Percentiles rank a stretch among this genome's conserved stretches.
These are phyloP conservation scores for Macropis europaea DNA, from an alignment of 2,888 invertebrate species.

Conservation along the genomic window DNA sequence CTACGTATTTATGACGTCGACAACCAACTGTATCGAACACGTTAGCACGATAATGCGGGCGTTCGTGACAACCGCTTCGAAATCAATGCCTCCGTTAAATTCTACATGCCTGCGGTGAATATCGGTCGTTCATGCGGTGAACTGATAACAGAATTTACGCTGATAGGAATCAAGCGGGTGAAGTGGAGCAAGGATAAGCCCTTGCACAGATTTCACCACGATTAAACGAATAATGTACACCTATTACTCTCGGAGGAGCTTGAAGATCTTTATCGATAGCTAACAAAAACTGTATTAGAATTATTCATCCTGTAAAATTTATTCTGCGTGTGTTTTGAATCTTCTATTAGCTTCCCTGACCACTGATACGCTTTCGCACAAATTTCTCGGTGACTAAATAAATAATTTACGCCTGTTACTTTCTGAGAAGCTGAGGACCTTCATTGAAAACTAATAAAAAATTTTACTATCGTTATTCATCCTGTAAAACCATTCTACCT, in stretches of 20 bases:
- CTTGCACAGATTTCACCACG: neutral
- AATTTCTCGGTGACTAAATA: too few relatives aligned
- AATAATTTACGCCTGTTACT: too few relatives aligned
- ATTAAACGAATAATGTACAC: neutral
- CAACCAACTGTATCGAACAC: slow-evolving; percentile 25
- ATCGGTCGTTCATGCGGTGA: slow-evolving; percentile 24
- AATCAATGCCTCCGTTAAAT: slow-evolving; percentile 38
- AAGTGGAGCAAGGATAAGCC: slow-evolving; percentile 7
- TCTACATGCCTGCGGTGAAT: slow-evolving; percentile 10
- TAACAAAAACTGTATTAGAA: too few relatives aligned
- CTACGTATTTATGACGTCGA: slow-evolving; percentile 20
- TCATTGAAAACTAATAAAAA: too few relatives aligned
- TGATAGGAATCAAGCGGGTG: slow-evolving; percentile 18
- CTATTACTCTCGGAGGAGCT: neutral
- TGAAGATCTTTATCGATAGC: too few relatives aligned
- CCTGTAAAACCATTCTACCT: too few relatives aligned
- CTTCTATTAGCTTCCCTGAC: too few relatives aligned
- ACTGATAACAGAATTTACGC: slow-evolving; percentile 9
- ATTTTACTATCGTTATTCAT: too few relatives aligned
- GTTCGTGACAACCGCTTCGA: slow-evolving; percentile 32
- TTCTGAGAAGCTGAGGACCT: too few relatives aligned
- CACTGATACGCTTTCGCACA: too few relatives aligned
- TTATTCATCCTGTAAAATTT: too few relatives aligned
- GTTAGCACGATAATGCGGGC: slow-evolving; percentile 47
- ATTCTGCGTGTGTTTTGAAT: too few relatives aligned